Percentiles rank a stretch among this genome's conserved stretches.
Evolutionary conservation across 1,140 invertebrate genomes (phyloP).

Genomic region (Aleiodes sp.): DNA sequence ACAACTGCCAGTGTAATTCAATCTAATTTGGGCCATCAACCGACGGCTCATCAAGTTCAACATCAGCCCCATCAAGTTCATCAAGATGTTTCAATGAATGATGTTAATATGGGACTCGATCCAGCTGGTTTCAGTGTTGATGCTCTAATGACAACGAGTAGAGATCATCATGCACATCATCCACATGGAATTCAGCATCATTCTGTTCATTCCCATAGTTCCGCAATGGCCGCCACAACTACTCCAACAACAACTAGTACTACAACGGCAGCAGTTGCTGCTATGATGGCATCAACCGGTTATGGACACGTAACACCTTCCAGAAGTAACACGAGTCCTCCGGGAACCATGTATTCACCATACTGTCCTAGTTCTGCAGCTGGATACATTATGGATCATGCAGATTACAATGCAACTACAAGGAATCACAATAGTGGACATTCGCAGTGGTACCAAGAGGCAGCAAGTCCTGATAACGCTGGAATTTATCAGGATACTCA

Average conservation of each 20-base stretch:
- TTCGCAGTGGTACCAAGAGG: conserved; percentile 61
- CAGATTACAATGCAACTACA: conserved; percentile 55
- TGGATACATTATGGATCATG: conserved; percentile 64
- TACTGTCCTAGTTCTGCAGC: conserved; percentile 65
- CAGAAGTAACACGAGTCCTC: conserved; percentile 67
- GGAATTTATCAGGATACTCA: conserved; percentile 63
- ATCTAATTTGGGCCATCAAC: conserved; percentile 51
- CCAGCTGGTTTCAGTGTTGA: conserved; percentile 68
- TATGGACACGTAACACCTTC: conserved; percentile 62
- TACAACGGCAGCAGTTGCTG: conserved; percentile 59
- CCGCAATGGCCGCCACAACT: conserved; percentile 66
- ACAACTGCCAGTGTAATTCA: conserved; percentile 53
- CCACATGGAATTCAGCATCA: conserved; percentile 68
- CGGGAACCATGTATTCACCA: conserved; percentile 66
- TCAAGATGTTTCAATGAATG: conserved; percentile 64
- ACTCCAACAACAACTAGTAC: conserved; percentile 59
- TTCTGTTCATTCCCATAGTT: conserved; percentile 63
- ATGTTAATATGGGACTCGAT: conserved; percentile 61
- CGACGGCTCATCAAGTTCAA: conserved; percentile 53
- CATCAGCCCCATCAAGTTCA: conserved; percentile 56
- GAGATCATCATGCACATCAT: conserved; percentile 64
- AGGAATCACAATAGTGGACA: conserved; percentile 52
- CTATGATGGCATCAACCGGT: conserved; percentile 68
- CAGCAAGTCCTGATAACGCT: conserved; percentile 58
- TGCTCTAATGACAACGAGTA: conserved; percentile 64